Base-by-base conservation (phyloP, 2,113 vertebrate genomes). In the Nerophis lumbriciformis region DNA sequence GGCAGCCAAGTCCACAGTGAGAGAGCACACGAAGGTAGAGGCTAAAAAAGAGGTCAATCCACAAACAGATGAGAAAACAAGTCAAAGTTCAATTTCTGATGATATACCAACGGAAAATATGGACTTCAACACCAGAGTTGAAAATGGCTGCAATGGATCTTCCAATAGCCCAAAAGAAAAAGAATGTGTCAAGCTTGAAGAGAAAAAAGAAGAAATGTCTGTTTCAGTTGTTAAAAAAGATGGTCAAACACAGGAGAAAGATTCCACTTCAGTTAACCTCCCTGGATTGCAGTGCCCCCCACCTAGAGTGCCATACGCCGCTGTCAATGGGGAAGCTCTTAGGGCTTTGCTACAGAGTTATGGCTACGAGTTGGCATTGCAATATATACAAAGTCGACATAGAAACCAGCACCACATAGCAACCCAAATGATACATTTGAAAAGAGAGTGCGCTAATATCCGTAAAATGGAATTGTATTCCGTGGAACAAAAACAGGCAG, bases 311-410 rank as follows among this genome's bases (percentile, higher is more conserved):
- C 93, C 95, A 47, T 97, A 95, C 0, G 94, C 97, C 13, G 94
- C 95, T 65, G 85, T 73, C 13, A 5, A 91, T 92, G 67, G 96
- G 89, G 74, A 99, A 92, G 0, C 96, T 92, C 82, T 99, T 88
- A 59, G 93, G 89, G 94, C 94, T 72, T 80, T 99, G 85, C 88
- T 99, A 76, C 95, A 98, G 84, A 97, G 94, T 86, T 98, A 98
- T 61, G 97, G 97, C 63, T 96, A 96, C 76, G 97, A 99, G 82
- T 88, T 99, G 53, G 97, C 97, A 71, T 92, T 99, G 76, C 97
- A 99, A 66, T 97, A 95, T 79, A 95, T 96, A 0, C 96, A 99
- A 90, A 98, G 93, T 75, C 95, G 94, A 81, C 94, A 98, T 77
- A 94, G 94, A 72, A 91, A 91, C 62, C 94, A 95, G 81, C 85